These are phyloP conservation scores for Apis florea DNA, from an alignment of 1,140 invertebrate genomes.

Conservation along the genomic window DNA sequence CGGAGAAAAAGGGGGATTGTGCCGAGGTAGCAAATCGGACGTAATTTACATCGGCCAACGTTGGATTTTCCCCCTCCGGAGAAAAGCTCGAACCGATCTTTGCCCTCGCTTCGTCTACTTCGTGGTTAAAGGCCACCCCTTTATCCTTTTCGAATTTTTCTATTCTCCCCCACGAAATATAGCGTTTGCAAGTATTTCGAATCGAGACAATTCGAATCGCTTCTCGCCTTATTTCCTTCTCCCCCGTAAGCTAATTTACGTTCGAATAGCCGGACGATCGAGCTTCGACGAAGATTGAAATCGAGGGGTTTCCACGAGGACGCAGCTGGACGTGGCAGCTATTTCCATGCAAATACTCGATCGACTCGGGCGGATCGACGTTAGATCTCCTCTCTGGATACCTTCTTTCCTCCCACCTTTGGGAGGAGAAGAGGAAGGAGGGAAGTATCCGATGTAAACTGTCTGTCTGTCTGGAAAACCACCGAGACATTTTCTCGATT, in stretches of 20 bases:
- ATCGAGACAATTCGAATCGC: neutral
- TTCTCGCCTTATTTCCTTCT: neutral
- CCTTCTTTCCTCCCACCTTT: too few relatives aligned
- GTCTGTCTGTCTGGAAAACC: neutral
- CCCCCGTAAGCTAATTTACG: neutral
- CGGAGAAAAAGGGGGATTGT: neutral
- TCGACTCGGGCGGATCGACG: neutral
- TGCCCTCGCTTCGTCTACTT: neutral
- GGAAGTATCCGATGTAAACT: neutral
- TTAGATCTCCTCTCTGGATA: neutral
- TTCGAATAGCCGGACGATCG: neutral
- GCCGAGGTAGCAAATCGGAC: neutral
- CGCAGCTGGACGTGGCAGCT: neutral
- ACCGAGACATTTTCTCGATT: neutral
- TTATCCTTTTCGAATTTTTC: neutral
- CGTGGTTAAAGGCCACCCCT: neutral
- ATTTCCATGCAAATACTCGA: constrained; percentile 34
- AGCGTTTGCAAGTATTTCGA: neutral
- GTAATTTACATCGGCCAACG: constrained; percentile 34
- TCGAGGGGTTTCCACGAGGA: neutral
- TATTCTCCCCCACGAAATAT: neutral
- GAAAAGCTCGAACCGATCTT: neutral
- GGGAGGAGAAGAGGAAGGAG: neutral
- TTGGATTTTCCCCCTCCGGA: neutral
- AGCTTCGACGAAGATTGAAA: constrained; percentile 12